Evolutionary conservation across 2,113 vertebrate genomes (phyloP).

Genomic region (Trichomycterus rosablanca): DNA sequence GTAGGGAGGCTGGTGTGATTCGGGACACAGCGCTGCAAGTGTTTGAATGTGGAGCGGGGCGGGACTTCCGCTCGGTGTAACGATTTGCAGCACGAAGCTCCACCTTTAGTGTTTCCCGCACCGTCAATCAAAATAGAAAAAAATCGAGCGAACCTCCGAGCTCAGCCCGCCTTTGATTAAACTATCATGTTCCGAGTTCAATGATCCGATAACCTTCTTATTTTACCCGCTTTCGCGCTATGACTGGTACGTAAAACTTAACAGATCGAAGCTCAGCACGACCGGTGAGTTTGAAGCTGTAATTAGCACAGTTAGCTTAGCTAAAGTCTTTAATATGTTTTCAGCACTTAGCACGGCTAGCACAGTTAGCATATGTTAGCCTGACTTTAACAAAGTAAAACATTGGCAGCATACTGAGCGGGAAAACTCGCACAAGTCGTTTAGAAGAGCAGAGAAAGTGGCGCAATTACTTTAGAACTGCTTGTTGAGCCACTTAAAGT

Average conservation of each 20-base stretch:
- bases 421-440: background rate
- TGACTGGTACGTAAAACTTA: constrained; percentile 70
- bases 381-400: constrained; percentile 71
- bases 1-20: too few relatives aligned
- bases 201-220: constrained; percentile 57
- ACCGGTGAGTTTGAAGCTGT: constrained; percentile 71
- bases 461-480: background rate
- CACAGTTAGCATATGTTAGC: constrained; percentile 50
- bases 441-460: background rate
- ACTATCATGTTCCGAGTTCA: constrained; percentile 76
- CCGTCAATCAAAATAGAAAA: constrained; percentile 98
- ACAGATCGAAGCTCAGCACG: constrained; percentile 64
- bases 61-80: constrained; percentile 80
- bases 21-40: too few relatives aligned
- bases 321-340: constrained; percentile 63
- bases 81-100: constrained; percentile 85
- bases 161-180: constrained; percentile 79
- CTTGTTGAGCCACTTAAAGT: background rate
- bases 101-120: constrained; percentile 97
- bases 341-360: constrained; percentile 57
- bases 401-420: constrained; percentile 43
- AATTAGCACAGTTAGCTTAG: constrained; percentile 57
- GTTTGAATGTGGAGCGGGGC: constrained; percentile 49
- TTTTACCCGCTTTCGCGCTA: constrained; percentile 59
- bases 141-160: constrained; percentile 82